Evolutionary conservation across 2,113 vertebrate species (phyloP).

Genomic region (Pogonocichla stellata): DNA sequence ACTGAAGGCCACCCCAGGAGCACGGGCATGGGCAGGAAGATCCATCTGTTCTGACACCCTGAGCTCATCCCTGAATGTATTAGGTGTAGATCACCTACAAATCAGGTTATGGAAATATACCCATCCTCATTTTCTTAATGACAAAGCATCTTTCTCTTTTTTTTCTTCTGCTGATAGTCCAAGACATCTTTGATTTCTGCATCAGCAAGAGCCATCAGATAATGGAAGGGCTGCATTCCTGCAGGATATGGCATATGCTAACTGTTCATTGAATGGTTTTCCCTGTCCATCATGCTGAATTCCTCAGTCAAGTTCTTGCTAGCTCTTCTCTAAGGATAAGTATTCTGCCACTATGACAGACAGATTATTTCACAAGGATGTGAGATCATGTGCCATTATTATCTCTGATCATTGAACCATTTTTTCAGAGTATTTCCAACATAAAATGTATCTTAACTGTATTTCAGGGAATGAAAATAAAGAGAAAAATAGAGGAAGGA

Average conservation of each 20-base stretch:
- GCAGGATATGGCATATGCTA: conserved; percentile 61
- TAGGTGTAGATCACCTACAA: background rate
- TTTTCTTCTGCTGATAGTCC: background rate
- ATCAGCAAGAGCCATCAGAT: background rate
- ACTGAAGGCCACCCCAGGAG: background rate
- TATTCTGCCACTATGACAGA: background rate
- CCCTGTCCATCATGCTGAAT: conserved; percentile 55
- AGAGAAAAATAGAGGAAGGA: background rate
- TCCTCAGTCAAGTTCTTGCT: conserved; percentile 39
- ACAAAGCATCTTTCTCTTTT: background rate
- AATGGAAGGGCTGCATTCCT: conserved; percentile 26
- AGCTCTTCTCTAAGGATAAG: conserved; percentile 10
- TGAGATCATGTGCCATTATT: background rate
- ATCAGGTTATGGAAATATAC: background rate
- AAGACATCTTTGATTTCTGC: background rate
- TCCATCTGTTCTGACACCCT: background rate
- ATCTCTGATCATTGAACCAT: background rate
- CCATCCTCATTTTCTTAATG: background rate
- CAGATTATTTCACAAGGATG: conserved; percentile 11
- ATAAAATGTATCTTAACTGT: background rate
- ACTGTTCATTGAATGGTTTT: conserved; percentile 54
- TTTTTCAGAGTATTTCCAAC: background rate
- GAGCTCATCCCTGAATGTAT: background rate
- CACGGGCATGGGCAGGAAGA: background rate
- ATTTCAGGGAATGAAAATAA: background rate